A percentile compares a stretch with the other conserved stretches of the same genome.
Conservation (phyloP, 2,113 vertebrate species). For the Anhinga anhinga region DNA sequence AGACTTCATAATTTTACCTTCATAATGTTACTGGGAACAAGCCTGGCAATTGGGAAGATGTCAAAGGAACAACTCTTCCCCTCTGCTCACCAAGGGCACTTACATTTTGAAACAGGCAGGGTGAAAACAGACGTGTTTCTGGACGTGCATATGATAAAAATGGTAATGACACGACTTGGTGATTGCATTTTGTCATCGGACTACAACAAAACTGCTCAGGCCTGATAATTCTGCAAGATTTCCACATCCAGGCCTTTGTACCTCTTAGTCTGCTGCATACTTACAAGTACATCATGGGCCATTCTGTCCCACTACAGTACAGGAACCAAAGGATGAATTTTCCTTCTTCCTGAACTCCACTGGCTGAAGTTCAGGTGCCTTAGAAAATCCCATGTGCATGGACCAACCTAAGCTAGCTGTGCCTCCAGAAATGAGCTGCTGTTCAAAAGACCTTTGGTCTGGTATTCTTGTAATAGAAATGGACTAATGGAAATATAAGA, state of each 20-base stretch:
- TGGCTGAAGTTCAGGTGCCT: neutral
- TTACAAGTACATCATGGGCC: fast-evolving
- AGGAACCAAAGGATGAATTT: neutral
- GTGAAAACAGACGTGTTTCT: neutral
- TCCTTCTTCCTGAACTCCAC: neutral
- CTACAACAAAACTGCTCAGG: neutral
- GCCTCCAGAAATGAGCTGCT: neutral
- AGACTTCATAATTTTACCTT: neutral
- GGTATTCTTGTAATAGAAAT: neutral
- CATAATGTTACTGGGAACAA: fast-evolving
- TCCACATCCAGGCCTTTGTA: neutral
- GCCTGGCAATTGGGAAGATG: fast-evolving
- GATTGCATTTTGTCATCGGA: neutral
- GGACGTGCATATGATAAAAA: fast-evolving
- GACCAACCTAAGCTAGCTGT: neutral
- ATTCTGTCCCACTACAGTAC: fast-evolving
- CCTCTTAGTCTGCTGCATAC: neutral
- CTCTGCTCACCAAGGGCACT: fast-evolving
- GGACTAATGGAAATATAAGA: neutral
- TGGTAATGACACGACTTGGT: fast-evolving
- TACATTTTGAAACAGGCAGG: neutral
- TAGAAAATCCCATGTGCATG: neutral
- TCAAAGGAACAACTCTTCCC: neutral
- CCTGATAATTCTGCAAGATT: neutral
- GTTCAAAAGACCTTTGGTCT: neutral